Percentiles rank a stretch among this genome's conserved stretches.
Evolutionary conservation across 2,797 vertebrate genomes (phyloP).

Genomic region (Pangasius sanitwongsei): DNA sequence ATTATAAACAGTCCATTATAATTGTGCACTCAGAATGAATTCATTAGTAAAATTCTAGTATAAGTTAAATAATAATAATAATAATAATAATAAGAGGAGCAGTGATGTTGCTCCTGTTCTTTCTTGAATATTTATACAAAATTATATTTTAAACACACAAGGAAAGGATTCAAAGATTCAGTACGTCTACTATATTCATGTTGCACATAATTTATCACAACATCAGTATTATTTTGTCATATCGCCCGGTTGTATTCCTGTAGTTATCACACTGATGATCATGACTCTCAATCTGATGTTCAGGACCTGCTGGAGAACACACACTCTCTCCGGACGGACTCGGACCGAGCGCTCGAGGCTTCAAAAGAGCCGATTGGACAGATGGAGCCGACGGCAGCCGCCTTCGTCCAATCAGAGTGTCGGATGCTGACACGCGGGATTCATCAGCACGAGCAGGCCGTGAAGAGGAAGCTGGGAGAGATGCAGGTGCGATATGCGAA

Average conservation of each 20-base stretch:
- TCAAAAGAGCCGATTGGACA: conserved; percentile 61
- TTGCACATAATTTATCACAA: neutral
- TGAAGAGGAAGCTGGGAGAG: conserved; percentile 56
- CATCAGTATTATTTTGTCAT: neutral
- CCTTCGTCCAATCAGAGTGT: conserved; percentile 71
- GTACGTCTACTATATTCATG: neutral
- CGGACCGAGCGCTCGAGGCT: conserved; percentile 65
- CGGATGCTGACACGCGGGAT: conserved; percentile 65
- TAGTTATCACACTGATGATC: neutral
- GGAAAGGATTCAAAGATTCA: neutral
- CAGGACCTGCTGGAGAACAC: conserved; percentile 64
- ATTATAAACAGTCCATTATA: neutral
- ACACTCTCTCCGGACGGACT: conserved; percentile 58
- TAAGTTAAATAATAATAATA: neutral
- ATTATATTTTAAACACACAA: neutral
- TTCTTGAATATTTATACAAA: neutral
- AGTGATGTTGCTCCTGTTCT: neutral
- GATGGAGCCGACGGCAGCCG: conserved; percentile 61
- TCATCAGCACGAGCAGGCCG: conserved; percentile 57
- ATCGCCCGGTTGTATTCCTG: neutral
- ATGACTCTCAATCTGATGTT: neutral
- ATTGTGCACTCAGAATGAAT: neutral
- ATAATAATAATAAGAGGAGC: neutral
- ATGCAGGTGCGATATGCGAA: conserved; percentile 66
- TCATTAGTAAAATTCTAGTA: neutral